Base-by-base conservation (phyloP, 2,888 invertebrate species). In the Taphrorychus bicolor region DNA sequence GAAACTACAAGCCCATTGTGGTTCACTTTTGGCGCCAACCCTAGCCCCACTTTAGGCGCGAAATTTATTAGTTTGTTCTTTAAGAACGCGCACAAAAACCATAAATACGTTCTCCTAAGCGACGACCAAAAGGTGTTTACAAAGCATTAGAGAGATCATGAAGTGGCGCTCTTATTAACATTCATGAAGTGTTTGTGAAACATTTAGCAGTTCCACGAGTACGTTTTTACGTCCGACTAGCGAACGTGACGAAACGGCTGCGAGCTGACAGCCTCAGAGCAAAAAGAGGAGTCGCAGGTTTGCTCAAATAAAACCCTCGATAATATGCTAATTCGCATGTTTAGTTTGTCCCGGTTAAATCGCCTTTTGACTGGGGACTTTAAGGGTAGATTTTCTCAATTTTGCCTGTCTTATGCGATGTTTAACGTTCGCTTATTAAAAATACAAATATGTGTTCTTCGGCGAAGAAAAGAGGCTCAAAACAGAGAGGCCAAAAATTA, bases 171-270 rank as follows among this genome's bases (percentile, higher is more conserved):
- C 76, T 78, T 77, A 77, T 80, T 79, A 79, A 79, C 79, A 80
- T 79, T 79, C 80, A 79, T 77, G 76, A 74, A 77, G 79, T 79
- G 79, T 79, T 77, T 79, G 78, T 77, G 74, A 78, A 77, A 76
- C 79, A 76, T 77, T 79, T 80, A 80, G 77, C 80, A 77, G 77
- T 79, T 79, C 75, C 78, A 78, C 75, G 77, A 77, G 76, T 78
- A 76, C 76, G 78, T 80, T 80, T 80, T 79, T 79, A 79, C 74
- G 74, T 61, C 49, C 72, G 59, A 71, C 73, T 62, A 69, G 71
- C 59, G 68, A 72, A 76, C 75, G 76, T 75, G 76, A 76, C 76
- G 73, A 73, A 76, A 74, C 73, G 71, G 73, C 71, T 73, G 58
- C 54, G 60, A 54, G 63, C 72, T 73, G 59, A 70, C 42, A 64